These are phyloP conservation scores for Aspidiotus rigidus DNA, from an alignment of 2,888 invertebrate genomes.

Conservation along the genomic window DNA sequence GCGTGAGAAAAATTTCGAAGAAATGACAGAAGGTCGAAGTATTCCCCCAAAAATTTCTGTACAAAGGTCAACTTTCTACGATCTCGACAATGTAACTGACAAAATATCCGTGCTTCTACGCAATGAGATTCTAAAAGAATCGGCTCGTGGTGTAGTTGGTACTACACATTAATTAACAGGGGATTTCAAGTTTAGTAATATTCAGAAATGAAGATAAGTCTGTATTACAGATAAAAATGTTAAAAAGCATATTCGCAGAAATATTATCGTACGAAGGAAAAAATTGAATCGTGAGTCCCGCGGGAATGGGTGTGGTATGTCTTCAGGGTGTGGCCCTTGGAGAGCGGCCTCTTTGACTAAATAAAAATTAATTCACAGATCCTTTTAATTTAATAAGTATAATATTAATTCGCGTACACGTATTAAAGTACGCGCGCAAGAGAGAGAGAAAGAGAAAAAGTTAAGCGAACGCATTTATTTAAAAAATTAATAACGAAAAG, in stretches of 20 bases:
- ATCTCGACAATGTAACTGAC: too few relatives aligned
- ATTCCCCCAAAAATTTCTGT: too few relatives aligned
- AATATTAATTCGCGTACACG: neutral
- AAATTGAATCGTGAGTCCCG: slow-evolving; percentile 19
- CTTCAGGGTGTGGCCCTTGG: slow-evolving; percentile 27
- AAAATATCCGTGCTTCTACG: too few relatives aligned
- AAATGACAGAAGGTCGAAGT: too few relatives aligned
- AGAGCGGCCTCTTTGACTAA: neutral
- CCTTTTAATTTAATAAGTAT: slow-evolving; percentile 10
- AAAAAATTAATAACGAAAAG: too few relatives aligned
- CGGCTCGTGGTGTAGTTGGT: too few relatives aligned
- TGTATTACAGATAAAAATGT: slow-evolving; percentile 18
- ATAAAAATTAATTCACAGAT: neutral
- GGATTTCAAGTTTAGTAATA: slow-evolving; percentile 18
- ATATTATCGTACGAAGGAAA: slow-evolving; percentile 10
- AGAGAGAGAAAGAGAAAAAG: neutral
- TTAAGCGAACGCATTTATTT: too few relatives aligned
- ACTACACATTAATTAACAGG: slow-evolving; percentile 27
- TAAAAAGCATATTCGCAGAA: slow-evolving; percentile 6
- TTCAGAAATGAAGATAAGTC: slow-evolving; percentile 19
- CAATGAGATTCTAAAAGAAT: too few relatives aligned
- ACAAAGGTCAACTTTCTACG: too few relatives aligned
- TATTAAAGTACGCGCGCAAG: neutral
- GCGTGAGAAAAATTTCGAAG: too few relatives aligned
- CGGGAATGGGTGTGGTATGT: slow-evolving; percentile 28